Percentiles rank a stretch among this genome's conserved stretches.
Evolutionary conservation across 2,888 invertebrate genomes (phyloP).

Genomic region (Oxystoma pomonae): DNA sequence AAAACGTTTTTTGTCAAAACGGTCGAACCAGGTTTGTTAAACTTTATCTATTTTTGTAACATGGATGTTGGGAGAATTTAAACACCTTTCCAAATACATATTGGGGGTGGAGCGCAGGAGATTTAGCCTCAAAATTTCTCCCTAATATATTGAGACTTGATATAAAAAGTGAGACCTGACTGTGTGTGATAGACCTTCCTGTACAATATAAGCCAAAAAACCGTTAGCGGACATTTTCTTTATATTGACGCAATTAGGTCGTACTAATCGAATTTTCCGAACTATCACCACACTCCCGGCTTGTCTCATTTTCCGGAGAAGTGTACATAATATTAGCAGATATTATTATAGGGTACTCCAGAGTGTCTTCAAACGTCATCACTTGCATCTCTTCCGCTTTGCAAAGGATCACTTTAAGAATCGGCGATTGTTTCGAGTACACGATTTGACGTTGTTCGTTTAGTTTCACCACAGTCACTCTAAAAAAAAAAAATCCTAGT

Average conservation of each 20-base stretch:
- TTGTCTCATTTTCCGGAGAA: constrained; percentile 47
- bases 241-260: neutral
- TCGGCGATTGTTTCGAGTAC: constrained; percentile 58
- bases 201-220: too few relatives aligned
- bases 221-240: too few relatives aligned
- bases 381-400: constrained; percentile 62
- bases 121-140: too few relatives aligned
- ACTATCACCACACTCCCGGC: constrained; percentile 17
- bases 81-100: too few relatives aligned
- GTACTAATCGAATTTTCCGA: neutral
- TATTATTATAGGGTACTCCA: constrained; percentile 63
- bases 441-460: constrained; percentile 64
- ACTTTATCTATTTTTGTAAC: too few relatives aligned
- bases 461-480: constrained; percentile 58
- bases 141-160: too few relatives aligned
- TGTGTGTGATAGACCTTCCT: too few relatives aligned
- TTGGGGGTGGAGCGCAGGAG: too few relatives aligned
- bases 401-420: constrained; percentile 55
- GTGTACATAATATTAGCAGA: constrained; percentile 66
- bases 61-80: too few relatives aligned
- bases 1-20: too few relatives aligned
- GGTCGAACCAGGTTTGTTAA: too few relatives aligned
- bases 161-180: too few relatives aligned
- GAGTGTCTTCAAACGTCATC: constrained; percentile 54
- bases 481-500: constrained; percentile 37